Evolutionary conservation across 1,140 invertebrate species (phyloP).

Genomic region (Theocolax elegans): DNA sequence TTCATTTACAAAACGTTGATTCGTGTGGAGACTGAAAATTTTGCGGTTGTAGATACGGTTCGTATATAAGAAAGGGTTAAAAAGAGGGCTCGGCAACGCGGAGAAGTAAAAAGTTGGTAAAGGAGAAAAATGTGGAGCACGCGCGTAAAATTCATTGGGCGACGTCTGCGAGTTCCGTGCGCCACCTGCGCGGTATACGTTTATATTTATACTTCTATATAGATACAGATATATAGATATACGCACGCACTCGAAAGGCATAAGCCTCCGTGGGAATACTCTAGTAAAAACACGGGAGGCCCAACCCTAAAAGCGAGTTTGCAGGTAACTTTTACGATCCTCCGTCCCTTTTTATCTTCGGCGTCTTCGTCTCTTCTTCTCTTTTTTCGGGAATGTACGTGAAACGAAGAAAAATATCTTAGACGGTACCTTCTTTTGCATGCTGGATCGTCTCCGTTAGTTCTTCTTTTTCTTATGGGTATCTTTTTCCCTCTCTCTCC

Average conservation of each 20-base stretch:
- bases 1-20: too few relatives aligned
- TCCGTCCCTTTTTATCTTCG: neutral
- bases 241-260: neutral
- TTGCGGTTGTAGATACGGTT: too few relatives aligned
- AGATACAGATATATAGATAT: neutral
- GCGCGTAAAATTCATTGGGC: conserved; percentile 24
- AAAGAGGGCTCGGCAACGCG: too few relatives aligned
- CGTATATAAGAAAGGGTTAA: too few relatives aligned
- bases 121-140: conserved; percentile 19
- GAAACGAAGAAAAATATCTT: too few relatives aligned
- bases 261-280: conserved; percentile 1
- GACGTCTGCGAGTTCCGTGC: neutral
- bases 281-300: neutral
- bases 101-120: conserved; percentile 14
- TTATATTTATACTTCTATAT: neutral
- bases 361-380: too few relatives aligned
- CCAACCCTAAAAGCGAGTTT: conserved; percentile 5
- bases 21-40: too few relatives aligned
- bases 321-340: conserved; percentile 22
- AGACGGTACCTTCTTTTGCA: too few relatives aligned
- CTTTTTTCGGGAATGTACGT: too few relatives aligned
- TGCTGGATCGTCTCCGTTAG: too few relatives aligned
- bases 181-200: neutral
- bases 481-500: neutral
- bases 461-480: too few relatives aligned